Evolutionary conservation across 2,797 vertebrate genomes (phyloP).

Genomic region (Lepus townsendii): DNA sequence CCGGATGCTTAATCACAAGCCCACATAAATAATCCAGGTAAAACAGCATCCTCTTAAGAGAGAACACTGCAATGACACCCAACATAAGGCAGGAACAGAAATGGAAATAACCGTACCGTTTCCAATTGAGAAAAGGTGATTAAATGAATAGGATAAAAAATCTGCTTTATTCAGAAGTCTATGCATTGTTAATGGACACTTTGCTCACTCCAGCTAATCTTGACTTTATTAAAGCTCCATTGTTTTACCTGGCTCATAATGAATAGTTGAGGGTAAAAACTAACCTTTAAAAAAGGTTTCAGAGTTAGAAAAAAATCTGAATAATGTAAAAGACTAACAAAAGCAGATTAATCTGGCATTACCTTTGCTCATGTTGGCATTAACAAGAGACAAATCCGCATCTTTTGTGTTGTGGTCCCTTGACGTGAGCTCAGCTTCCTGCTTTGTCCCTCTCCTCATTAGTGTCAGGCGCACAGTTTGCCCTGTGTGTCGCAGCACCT

Average conservation of each 20-base stretch:
- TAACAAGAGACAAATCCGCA: conserved; percentile 77
- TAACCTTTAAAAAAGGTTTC: neutral
- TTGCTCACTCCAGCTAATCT: neutral
- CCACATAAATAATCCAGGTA: neutral
- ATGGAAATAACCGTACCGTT: neutral
- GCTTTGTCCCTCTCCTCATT: conserved; percentile 91
- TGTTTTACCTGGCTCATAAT: neutral
- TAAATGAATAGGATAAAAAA: neutral
- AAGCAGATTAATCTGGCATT: conserved; percentile 68
- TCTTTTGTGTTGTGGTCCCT: conserved; percentile 87
- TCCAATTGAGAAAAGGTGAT: neutral
- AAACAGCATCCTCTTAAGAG: neutral
- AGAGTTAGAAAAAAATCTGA: conserved; percentile 42
- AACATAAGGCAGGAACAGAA: neutral
- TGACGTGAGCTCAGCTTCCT: conserved; percentile 88
- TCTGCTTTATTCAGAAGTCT: neutral
- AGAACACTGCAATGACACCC: neutral
- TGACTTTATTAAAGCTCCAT: neutral
- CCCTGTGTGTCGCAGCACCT: conserved; percentile 95
- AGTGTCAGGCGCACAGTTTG: conserved; percentile 95
- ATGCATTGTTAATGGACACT: neutral
- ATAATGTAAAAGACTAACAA: neutral
- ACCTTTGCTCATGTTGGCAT: conserved; percentile 85
- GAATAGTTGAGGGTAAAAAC: neutral
- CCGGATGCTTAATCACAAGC: neutral